Conservation (phyloP, 2,888 invertebrate genomes). For the Metallyticus violacea region DNA sequence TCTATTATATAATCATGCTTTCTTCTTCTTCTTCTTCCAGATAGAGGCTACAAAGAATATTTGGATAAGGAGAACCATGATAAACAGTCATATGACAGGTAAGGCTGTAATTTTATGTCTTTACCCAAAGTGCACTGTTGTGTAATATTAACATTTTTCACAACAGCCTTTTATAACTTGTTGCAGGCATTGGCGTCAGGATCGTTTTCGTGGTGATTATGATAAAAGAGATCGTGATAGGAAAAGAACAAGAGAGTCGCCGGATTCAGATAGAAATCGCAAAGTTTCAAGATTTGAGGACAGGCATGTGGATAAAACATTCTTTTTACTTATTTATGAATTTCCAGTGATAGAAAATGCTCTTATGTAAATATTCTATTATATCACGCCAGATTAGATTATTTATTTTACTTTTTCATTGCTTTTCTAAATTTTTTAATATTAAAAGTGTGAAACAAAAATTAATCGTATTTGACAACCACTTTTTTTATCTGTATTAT, state of each 20-base stretch:
- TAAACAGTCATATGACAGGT: slow-evolving; percentile 45
- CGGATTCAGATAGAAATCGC: slow-evolving; percentile 40
- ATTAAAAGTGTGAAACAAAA: no score
- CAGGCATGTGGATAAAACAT: slow-evolving; percentile 30
- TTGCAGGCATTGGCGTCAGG: slow-evolving; percentile 28
- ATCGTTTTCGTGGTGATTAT: slow-evolving; percentile 29
- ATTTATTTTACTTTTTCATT: no score
- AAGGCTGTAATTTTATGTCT: slow-evolving; percentile 9
- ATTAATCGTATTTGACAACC: no score
- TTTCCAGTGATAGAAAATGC: no score
- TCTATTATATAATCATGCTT: not conserved
- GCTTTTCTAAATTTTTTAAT: no score
- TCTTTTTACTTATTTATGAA: no score
- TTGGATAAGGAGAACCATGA: slow-evolving; percentile 39
- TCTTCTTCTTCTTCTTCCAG: slow-evolving; percentile 35
- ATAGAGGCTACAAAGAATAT: slow-evolving; percentile 48
- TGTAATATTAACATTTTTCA: not conserved
- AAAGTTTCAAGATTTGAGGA: slow-evolving; percentile 37
- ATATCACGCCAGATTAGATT: no score
- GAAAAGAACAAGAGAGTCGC: slow-evolving; percentile 49
- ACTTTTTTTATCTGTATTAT: no score
- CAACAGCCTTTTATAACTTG: not conserved
- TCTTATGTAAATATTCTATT: no score
- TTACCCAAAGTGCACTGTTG: not conserved
- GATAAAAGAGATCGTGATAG: slow-evolving; percentile 42